Evolutionary conservation across 1,140 invertebrate species (phyloP).

Genomic region (Aphelenchoides besseyi): DNA sequence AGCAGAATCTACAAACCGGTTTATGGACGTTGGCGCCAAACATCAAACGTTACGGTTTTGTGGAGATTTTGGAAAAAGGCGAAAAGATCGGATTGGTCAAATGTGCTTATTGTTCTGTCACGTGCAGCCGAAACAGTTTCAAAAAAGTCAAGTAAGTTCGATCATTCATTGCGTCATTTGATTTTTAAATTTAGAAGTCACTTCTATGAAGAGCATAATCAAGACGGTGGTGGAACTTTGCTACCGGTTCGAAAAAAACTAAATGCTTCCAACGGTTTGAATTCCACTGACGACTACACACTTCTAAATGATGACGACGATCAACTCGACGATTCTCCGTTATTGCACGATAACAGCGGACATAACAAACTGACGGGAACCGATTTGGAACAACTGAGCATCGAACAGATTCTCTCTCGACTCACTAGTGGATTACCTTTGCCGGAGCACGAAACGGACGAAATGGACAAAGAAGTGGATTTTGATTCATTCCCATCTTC

Average conservation of each 20-base stretch:
- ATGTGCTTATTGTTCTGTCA: background rate
- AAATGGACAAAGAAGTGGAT: background rate
- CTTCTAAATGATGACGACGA: background rate
- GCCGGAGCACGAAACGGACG: background rate
- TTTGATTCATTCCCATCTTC: background rate
- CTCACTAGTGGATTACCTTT: background rate
- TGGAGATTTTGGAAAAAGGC: constrained; percentile 7
- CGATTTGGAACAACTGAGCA: background rate
- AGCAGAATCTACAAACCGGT: background rate
- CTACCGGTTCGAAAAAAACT: background rate
- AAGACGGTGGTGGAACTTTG: background rate
- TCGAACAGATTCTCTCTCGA: background rate
- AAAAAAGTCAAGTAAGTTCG: background rate
- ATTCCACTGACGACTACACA: background rate
- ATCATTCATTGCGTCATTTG: background rate
- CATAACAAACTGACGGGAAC: background rate
- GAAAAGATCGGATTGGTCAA: background rate
- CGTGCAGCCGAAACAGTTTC: constrained; percentile 5
- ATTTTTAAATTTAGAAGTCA: background rate
- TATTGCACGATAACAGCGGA: background rate
- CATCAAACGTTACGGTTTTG: constrained; percentile 1
- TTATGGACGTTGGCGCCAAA: background rate
- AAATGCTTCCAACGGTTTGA: background rate
- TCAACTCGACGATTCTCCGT: background rate
- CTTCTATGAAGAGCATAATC: background rate